Evolutionary conservation across 1,140 invertebrate genomes (phyloP).

Genomic region (Trichonephila clavipes): DNA sequence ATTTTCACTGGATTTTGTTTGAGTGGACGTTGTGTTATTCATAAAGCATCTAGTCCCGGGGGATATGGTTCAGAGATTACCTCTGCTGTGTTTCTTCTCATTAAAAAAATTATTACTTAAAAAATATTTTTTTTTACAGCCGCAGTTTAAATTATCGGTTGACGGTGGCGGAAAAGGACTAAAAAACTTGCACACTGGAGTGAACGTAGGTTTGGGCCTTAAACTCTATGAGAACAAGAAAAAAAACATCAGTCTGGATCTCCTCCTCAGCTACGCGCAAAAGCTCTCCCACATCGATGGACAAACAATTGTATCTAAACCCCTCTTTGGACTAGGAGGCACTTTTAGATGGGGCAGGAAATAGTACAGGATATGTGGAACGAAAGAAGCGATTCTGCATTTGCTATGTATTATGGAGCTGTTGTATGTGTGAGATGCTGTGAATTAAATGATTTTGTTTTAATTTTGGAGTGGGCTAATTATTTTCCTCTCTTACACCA

Average conservation of each 20-base stretch:
- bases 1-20: too few species aligned
- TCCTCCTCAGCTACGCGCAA: not conserved
- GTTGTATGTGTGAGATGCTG: not conserved
- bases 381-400: not conserved
- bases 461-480: not conserved
- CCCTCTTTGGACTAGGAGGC: slow-evolving; percentile 16
- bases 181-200: slow-evolving; percentile 7
- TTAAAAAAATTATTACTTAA: not conserved
- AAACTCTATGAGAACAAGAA: slow-evolving; percentile 58
- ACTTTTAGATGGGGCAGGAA: slow-evolving; percentile 51
- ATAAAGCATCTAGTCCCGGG: too few species aligned
- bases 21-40: too few species aligned
- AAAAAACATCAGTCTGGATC: not conserved
- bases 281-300: not conserved
- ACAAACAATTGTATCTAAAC: not conserved
- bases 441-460: not conserved
- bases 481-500: too few species aligned
- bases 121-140: slow-evolving; percentile 46
- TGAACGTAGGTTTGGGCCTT: slow-evolving; percentile 12
- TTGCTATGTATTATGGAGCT: not conserved
- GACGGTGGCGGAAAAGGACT: slow-evolving; percentile 50
- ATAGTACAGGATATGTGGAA: not conserved
- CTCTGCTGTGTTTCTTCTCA: not conserved
- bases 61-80: too few species aligned
- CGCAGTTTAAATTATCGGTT: slow-evolving; percentile 14